phyloP scores from a whole-genome alignment of 2,797 vertebrate species.

The Neosalanx taihuensis region DNA sequence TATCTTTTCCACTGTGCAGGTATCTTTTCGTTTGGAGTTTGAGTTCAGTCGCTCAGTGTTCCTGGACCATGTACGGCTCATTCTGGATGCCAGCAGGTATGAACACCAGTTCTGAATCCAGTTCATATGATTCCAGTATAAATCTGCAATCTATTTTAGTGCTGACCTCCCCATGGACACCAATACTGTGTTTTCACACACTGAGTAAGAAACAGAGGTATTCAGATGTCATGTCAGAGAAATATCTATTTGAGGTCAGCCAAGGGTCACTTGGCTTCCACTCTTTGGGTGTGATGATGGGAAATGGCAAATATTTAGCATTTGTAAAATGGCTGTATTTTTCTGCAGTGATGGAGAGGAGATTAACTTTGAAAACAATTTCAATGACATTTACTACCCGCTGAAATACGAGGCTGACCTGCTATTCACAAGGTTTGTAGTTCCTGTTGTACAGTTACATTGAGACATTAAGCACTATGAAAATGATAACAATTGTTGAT shows the following conservation, averaged over 20 bases:
- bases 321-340: constrained; percentile 33
- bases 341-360: constrained; percentile 88
- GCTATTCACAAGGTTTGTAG: constrained; percentile 90
- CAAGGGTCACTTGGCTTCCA: background rate
- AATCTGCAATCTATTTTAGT: background rate
- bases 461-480: too few species aligned
- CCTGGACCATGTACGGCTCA: constrained; percentile 80
- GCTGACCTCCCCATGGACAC: too few species aligned
- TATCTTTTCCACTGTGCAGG: constrained; percentile 62
- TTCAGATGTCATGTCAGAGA: background rate
- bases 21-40: constrained; percentile 91
- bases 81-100: constrained; percentile 81
- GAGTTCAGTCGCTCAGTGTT: constrained; percentile 88
- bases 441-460: background rate
- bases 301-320: background rate
- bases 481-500: too few species aligned
- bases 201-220: background rate
- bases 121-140: background rate
- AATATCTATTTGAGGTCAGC: background rate
- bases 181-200: background rate
- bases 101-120: background rate
- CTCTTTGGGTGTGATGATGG: background rate
- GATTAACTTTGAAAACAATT: constrained; percentile 81
- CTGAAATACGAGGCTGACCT: constrained; percentile 91
- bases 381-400: constrained; percentile 79